Base-by-base conservation (phyloP, 2,888 invertebrate genomes). In the Amphipyra tragopoginis region DNA sequence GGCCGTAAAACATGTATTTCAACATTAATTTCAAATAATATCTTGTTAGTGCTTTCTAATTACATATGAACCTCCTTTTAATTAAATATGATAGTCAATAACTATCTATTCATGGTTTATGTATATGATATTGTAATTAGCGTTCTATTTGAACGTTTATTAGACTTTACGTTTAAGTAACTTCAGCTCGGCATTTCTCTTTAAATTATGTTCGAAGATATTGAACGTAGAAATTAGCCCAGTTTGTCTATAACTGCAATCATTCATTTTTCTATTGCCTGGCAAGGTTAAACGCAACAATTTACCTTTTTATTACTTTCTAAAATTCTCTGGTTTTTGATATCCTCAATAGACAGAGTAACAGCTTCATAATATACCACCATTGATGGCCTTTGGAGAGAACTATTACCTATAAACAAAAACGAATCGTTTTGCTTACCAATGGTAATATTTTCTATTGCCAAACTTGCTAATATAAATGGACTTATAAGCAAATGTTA, bases 21-120 rank as follows among this genome's bases (percentile, higher is more conserved):
- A 59, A 58, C 49, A 44, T 49, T 21, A 13, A 36, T 40, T 36
- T 47, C 33, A 8, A 51, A 7, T 67, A 45, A 45, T 38, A 61
- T 61, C 60, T 72, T 59, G 47, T 54, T 51, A 56, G 39, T 21
- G 34, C 50, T 71, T 65, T 58, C 58, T n/a, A 49, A 42, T 10
- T 33, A 5, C 15, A 44, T 36, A 39, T 56, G 13, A 42, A 50
- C 21, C 47, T 53, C 38, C 8, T 7, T 33, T 51, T 61, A 73
- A 48, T 55, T 48, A 67, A 67, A 60, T 65, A 57, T 58, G 29
- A 54, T 33, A 51, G 26, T 42, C 48, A 52, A 44, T 57, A 57
- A 44, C 38, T 57, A 51, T 42, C 29, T 21, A 26, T 62, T 50
- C 8, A 11, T 11, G 39, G 14, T 43, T 43, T 53, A 53, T 56